phyloP scores from a whole-genome alignment of 2,888 invertebrate species.

The Drosophila suboccidentalis region DNA sequence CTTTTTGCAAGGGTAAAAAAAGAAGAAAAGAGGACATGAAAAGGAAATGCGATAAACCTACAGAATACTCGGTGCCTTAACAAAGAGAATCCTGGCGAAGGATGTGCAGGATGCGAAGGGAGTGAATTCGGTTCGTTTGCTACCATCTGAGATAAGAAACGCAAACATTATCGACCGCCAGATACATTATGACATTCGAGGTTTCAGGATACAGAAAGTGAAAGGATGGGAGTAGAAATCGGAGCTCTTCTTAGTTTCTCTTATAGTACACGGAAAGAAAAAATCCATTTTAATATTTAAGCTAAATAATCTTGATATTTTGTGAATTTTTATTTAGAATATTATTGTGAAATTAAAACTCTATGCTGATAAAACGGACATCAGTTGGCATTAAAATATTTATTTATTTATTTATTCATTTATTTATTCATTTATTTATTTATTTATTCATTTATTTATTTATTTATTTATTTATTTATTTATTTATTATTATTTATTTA shows the following conservation, averaged over 20 bases:
- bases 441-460: no score
- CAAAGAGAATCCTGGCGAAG: constrained; percentile 11
- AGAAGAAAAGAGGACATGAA: constrained; percentile 16
- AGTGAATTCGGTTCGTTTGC: constrained; percentile 17
- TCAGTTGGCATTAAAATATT: no score
- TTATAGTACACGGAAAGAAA: background rate
- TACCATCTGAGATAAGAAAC: constrained; percentile 26
- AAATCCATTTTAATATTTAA: no score
- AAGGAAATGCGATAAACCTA: constrained; percentile 35
- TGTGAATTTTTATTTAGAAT: no score
- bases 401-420: no score
- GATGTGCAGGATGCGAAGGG: background rate
- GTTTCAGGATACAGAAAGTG: constrained; percentile 2
- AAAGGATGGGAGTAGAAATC: background rate
- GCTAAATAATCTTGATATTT: no score
- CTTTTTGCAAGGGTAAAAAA: constrained; percentile 3
- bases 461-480: no score
- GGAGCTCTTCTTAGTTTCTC: background rate
- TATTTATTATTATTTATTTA: no score
- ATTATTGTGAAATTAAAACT: no score
- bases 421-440: no score
- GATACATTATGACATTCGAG: constrained; percentile 27
- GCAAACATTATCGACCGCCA: constrained; percentile 31
- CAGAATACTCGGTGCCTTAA: constrained; percentile 12
- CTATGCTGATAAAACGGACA: no score